Evolutionary conservation across 2,888 invertebrate species (phyloP).

Genomic region (Tetramorium bicarinatum): DNA sequence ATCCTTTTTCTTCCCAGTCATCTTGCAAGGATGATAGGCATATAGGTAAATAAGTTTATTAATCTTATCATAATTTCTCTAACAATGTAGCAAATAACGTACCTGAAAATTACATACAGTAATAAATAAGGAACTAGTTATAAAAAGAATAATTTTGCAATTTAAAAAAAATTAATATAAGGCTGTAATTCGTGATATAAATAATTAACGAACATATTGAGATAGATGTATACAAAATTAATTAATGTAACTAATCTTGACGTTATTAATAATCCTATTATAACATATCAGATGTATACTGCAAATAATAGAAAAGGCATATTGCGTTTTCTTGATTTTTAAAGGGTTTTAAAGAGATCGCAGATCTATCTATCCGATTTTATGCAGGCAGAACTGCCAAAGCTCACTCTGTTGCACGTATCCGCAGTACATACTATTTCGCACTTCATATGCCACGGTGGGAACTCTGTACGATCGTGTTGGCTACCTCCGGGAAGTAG

Average conservation of each 20-base stretch:
- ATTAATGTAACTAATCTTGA: neutral
- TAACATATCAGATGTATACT: neutral
- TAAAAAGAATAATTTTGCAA: neutral
- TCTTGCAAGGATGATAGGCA: neutral
- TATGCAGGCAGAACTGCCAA: neutral
- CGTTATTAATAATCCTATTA: neutral
- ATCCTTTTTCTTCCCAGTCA: neutral
- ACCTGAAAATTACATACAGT: neutral
- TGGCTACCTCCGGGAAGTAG: slow-evolving; percentile 53
- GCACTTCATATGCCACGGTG: slow-evolving; percentile 45
- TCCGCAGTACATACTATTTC: slow-evolving; percentile 35
- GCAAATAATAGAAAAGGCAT: neutral
- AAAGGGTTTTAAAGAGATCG: neutral
- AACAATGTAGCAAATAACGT: neutral
- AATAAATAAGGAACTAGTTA: slow-evolving; percentile 10
- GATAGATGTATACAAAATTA: neutral
- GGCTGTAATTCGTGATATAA: neutral
- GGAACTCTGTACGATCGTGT: slow-evolving; percentile 55
- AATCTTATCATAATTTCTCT: neutral
- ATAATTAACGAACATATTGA: neutral
- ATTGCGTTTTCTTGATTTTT: neutral
- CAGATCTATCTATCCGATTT: neutral
- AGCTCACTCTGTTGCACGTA: slow-evolving; percentile 11
- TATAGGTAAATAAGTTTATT: slow-evolving; percentile 21
- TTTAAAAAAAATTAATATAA: neutral